Evolutionary conservation across 2,888 invertebrate species (phyloP).

Genomic region (Phortica magna): DNA sequence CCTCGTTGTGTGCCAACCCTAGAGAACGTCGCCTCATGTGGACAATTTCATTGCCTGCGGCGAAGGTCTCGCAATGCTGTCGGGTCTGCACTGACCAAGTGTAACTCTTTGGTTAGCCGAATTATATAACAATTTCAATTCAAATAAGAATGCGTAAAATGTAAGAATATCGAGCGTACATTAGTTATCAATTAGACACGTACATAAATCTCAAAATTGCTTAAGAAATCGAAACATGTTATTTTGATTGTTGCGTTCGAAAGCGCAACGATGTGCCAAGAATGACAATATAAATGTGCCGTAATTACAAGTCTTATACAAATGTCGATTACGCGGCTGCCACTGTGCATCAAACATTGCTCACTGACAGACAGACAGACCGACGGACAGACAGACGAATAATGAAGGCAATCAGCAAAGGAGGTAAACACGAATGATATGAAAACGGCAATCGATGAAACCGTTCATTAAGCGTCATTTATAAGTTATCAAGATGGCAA

Average conservation of each 20-base stretch:
- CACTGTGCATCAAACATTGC: constrained; percentile 21
- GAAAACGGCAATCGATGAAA: constrained; percentile 35
- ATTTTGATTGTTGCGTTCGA: too few species aligned
- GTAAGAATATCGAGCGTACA: neutral
- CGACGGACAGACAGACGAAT: neutral
- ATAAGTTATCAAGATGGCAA: constrained; percentile 45
- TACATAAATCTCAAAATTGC: too few species aligned
- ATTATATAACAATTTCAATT: neutral
- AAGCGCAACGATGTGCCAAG: too few species aligned
- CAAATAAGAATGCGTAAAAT: neutral
- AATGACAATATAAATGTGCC: constrained; percentile 15
- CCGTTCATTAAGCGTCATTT: constrained; percentile 68
- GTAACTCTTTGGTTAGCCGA: neutral
- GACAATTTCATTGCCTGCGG: constrained; percentile 50
- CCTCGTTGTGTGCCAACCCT: constrained; percentile 38
- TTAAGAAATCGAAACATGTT: too few species aligned
- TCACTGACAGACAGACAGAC: constrained; percentile 17
- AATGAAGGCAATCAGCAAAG: neutral
- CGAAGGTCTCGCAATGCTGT: constrained; percentile 25
- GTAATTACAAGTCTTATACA: constrained; percentile 25
- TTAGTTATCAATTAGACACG: too few species aligned
- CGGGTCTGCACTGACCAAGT: constrained; percentile 12
- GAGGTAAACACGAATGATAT: neutral
- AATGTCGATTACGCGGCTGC: constrained; percentile 15
- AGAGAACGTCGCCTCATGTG: constrained; percentile 37